Evolutionary conservation across 2,888 invertebrate genomes (phyloP).

Genomic region (Pristionchus exspectatus): DNA sequence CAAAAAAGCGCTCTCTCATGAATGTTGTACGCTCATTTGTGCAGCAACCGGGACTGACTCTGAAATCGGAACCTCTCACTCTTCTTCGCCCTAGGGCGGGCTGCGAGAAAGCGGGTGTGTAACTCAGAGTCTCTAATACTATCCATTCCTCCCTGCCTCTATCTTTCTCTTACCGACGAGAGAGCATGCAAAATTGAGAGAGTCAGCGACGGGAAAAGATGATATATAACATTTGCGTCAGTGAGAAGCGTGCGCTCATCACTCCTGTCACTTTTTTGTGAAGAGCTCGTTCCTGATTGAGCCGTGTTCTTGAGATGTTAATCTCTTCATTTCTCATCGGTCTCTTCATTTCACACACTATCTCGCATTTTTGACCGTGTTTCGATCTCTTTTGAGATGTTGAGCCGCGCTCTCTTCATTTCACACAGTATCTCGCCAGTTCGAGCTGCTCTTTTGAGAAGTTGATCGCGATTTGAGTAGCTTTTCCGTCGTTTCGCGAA

Average conservation of each 20-base stretch:
- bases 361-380: too few relatives aligned
- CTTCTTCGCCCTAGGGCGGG: background rate
- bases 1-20: background rate
- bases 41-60: background rate
- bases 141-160: background rate
- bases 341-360: too few relatives aligned
- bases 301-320: background rate
- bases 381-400: too few relatives aligned
- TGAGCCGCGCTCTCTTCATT: too few relatives aligned
- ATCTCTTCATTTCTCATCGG: background rate
- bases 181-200: background rate
- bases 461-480: too few relatives aligned
- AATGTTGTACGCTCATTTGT: background rate
- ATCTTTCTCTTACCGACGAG: background rate
- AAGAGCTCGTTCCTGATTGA: background rate
- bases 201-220: background rate
- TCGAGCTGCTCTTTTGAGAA: too few relatives aligned
- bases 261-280: background rate
- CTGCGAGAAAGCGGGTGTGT: background rate
- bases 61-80: slow-evolving; percentile 29
- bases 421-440: too few relatives aligned
- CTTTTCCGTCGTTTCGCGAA: background rate
- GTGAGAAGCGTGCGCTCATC: background rate
- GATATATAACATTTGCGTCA: background rate
- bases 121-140: background rate